A percentile compares a stretch with the other conserved stretches of the same genome.
These are phyloP conservation scores for Hirundichthys speculiger DNA, from an alignment of 2,113 vertebrate species.

Conservation along the genomic window DNA sequence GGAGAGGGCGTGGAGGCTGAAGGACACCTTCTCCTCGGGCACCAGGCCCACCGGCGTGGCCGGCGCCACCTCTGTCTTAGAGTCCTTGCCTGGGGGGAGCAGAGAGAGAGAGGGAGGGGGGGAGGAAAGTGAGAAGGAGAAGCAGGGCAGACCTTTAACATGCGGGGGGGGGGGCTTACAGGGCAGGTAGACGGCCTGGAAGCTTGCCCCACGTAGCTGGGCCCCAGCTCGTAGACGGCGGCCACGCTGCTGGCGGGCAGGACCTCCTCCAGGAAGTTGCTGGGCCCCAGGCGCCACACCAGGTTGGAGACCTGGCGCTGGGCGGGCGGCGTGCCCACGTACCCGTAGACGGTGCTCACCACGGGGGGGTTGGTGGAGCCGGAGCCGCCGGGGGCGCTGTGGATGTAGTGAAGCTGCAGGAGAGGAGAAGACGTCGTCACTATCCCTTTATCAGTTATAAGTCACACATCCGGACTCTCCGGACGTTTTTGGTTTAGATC, in stretches of 20 bases:
- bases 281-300: constrained; percentile 95
- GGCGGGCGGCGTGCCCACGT: constrained; percentile 91
- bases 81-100: constrained; percentile 88
- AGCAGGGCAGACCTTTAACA: not conserved
- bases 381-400: constrained; percentile 91
- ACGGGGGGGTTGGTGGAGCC: constrained; percentile 93
- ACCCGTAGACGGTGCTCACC: constrained; percentile 94
- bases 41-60: constrained; percentile 87
- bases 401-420: constrained; percentile 94
- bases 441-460: too few species aligned
- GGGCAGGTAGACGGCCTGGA: constrained; percentile 92
- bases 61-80: constrained; percentile 86
- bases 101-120: too few species aligned
- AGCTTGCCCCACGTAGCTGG: constrained; percentile 93
- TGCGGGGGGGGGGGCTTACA: constrained; percentile 81
- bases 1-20: constrained; percentile 92
- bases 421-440: not conserved
- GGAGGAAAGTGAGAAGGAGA: accelerated
- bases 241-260: constrained; percentile 88
- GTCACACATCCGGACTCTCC: too few species aligned
- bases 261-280: constrained; percentile 96
- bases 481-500: too few species aligned
- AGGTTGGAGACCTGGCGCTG: constrained; percentile 91
- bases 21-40: constrained; percentile 96
- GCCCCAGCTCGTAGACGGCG: constrained; percentile 92